Evolutionary conservation across 2,888 invertebrate genomes (phyloP), one percentile per base, ranked within the genome.

Genomic region (Platycnemis pennipes): DNA sequence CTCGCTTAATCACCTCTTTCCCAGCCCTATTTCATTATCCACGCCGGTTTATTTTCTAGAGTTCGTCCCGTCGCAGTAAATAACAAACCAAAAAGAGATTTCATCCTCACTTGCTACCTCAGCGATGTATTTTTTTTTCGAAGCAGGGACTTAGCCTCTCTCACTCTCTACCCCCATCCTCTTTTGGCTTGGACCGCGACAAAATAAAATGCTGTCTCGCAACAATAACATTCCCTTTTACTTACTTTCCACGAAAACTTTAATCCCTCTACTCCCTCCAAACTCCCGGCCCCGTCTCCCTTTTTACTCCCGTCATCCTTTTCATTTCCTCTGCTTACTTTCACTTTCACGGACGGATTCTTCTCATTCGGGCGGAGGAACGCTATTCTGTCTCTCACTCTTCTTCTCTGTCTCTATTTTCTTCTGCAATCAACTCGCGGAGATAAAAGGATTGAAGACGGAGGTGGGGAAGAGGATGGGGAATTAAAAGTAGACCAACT

Each of bases 311-410:
- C 56, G 19, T 42, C 42, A 31, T 89, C 37, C 46, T 45, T 44
- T 44, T 87, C 44, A 46, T 87, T 87, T 87, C 87, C 87, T 87
- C 87, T 46, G 77, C 77, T 77, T 77, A 77, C 77, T 77, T 77
- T 77, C 87, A 87, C 87, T 87, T 46, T 46, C 87, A 46, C 87
- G 87, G 44, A 11, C n/a, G 44, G 26, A 87, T 87, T 87, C 46
- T 46, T 87, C 46, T 46, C 87, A 77, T 77, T 37, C 77, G 77
- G 26, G 13, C 31, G 37, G 69, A 77, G 7, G 69, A 37, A 77
- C 77, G 77, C 37, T 8, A n/a, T 77, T 37, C 77, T 16, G 13
- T 77, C 77, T 37, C 37, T 77, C 77, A 16, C 77, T 77, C n/a
- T 77, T 26, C 37, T 77, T 77, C n/a, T 2, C 63, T 63, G 26